Evolutionary conservation across 2,797 vertebrate species (phyloP).

Genomic region (Trichosurus vulpecula): DNA sequence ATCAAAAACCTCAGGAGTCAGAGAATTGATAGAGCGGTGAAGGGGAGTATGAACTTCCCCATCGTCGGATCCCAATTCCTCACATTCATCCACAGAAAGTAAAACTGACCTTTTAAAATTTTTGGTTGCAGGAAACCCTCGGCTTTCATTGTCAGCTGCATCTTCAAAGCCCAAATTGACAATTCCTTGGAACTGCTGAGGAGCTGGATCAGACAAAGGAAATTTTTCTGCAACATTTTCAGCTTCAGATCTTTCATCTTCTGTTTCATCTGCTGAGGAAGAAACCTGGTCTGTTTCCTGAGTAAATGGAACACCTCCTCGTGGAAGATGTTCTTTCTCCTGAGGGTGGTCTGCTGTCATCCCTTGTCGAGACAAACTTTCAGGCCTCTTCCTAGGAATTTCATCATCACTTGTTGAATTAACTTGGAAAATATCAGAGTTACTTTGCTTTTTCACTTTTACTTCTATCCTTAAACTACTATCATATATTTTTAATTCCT

Average conservation of each 20-base stretch:
- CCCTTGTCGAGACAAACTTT: conserved; percentile 88
- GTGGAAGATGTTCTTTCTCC: conserved; percentile 80
- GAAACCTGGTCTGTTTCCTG: conserved; percentile 91
- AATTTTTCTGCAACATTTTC: conserved; percentile 88
- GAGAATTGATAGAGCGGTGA: conserved; percentile 79
- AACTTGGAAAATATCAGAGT: conserved; percentile 87
- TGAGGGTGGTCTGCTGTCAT: conserved; percentile 74
- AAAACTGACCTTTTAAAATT: conserved; percentile 94
- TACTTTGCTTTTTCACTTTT: conserved; percentile 92
- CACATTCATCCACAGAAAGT: conserved; percentile 98
- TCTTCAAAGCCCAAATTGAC: conserved; percentile 97
- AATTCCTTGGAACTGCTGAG: conserved; percentile 93
- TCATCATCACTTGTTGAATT: conserved; percentile 95
- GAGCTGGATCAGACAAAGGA: conserved; percentile 80
- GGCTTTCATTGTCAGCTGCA: conserved; percentile 89
- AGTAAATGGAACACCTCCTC: conserved; percentile 83
- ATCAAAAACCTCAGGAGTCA: conserved; percentile 92
- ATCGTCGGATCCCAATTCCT: conserved; percentile 97
- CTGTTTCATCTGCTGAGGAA: conserved; percentile 95
- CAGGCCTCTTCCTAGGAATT: conserved; percentile 85
- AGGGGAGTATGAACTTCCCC: conserved; percentile 85
- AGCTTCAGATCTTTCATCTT: conserved; percentile 95
- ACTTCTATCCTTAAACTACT: conserved; percentile 92
- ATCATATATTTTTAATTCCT: conserved; percentile 96
- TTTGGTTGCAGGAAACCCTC: conserved; percentile 87